Conservation (phyloP, 2,888 invertebrate genomes). For the Meteorus cinctellus region DNA sequence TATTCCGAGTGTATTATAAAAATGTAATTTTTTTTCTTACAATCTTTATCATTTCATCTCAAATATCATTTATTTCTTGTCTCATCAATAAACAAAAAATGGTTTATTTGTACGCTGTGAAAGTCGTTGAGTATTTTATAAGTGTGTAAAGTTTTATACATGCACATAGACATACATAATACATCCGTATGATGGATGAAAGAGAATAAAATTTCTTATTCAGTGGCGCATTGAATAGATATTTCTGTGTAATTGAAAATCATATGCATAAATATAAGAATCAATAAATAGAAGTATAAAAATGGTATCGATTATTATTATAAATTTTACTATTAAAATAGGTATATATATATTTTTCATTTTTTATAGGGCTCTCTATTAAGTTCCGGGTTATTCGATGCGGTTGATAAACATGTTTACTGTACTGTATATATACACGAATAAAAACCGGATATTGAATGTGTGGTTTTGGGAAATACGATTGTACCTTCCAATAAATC, state of each 20-base stretch:
- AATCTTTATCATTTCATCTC: background rate
- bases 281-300: background rate
- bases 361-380: background rate
- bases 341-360: background rate
- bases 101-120: background rate
- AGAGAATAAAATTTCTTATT: background rate
- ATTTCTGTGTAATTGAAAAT: background rate
- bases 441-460: background rate
- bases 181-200: background rate
- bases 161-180: background rate
- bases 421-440: background rate
- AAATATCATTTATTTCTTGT: background rate
- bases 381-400: background rate
- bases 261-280: background rate
- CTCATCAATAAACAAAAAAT: background rate
- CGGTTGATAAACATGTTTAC: background rate
- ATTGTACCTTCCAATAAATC: background rate
- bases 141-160: conserved; percentile 28
- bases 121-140: conserved; percentile 25
- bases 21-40: background rate
- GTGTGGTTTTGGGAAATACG: background rate
- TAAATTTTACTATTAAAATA: background rate
- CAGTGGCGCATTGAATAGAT: background rate
- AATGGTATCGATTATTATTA: background rate
- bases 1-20: background rate